These are phyloP conservation scores for Microcebus griseorufus DNA, from an alignment of 2,113 vertebrate genomes.

Conservation along the genomic window DNA sequence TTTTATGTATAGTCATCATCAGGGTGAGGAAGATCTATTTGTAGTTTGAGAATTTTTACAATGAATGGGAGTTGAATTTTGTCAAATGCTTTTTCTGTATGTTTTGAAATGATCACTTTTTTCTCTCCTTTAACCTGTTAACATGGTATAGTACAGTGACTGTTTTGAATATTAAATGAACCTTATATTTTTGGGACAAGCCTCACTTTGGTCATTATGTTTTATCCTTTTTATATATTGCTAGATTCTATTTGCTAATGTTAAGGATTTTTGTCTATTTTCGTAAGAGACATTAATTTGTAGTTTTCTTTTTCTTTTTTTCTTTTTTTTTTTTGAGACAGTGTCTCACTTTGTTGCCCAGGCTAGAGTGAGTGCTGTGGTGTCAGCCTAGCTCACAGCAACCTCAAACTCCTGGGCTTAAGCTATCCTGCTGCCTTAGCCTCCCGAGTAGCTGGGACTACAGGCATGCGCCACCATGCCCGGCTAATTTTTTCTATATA, in stretches of 20 bases:
- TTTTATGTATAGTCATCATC: not conserved
- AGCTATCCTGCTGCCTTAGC: too few species aligned
- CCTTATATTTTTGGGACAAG: not conserved
- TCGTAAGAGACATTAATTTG: too few species aligned
- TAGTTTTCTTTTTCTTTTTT: too few species aligned
- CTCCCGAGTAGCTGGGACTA: too few species aligned
- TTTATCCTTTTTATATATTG: not conserved
- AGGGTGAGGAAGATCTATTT: not conserved
- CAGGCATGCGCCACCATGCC: too few species aligned
- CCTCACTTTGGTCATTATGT: not conserved
- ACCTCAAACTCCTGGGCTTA: too few species aligned
- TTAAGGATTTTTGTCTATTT: too few species aligned
- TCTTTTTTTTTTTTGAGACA: too few species aligned
- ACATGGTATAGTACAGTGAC: not conserved
- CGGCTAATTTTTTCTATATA: too few species aligned
- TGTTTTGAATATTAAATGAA: not conserved
- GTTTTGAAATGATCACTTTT: not conserved
- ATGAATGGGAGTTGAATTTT: not conserved
- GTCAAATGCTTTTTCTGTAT: not conserved
- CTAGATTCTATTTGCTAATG: not conserved
- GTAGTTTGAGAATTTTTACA: not conserved
- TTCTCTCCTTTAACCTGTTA: not conserved
- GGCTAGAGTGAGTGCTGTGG: too few species aligned
- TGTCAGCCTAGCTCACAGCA: too few species aligned
- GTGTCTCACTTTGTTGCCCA: too few species aligned